Evolutionary conservation across 1,140 invertebrate species (phyloP).

Genomic region (Magallana gigas): DNA sequence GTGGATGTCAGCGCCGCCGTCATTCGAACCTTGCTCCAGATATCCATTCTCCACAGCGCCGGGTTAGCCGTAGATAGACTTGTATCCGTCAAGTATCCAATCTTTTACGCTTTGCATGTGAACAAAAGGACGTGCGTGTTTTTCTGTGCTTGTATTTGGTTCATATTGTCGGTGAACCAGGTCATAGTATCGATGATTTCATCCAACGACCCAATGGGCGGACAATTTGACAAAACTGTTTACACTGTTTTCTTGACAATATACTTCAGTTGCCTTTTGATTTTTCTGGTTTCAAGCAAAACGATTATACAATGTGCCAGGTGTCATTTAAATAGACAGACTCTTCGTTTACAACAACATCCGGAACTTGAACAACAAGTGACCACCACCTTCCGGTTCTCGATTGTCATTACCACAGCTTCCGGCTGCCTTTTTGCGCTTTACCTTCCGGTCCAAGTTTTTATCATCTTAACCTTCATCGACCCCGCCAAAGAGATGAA

Average conservation of each 20-base stretch:
- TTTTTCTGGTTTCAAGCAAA: conserved; percentile 9
- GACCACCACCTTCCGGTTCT: not conserved
- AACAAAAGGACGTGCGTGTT: not conserved
- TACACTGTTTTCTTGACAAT: not conserved
- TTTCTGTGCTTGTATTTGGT: not conserved
- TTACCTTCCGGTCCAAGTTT: conserved; percentile 11
- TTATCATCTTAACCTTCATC: not conserved
- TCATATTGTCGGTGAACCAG: not conserved
- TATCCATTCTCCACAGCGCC: conserved; percentile 4
- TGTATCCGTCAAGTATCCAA: not conserved
- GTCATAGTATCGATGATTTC: not conserved
- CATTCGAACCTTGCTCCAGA: conserved; percentile 1
- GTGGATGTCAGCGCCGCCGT: not conserved
- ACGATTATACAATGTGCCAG: not conserved
- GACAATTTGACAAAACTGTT: not conserved
- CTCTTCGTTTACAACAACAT: not conserved
- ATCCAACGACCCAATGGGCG: not conserved
- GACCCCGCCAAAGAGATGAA: not conserved
- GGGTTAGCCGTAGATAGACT: not conserved
- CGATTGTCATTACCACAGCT: not conserved
- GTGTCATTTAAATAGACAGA: not conserved
- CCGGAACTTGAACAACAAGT: not conserved
- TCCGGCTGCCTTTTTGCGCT: not conserved
- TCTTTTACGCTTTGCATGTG: conserved; percentile 1
- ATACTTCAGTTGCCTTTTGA: not conserved